phyloP scores from a whole-genome alignment of 2,888 invertebrate genomes.

The Chrysolina haemoptera region DNA sequence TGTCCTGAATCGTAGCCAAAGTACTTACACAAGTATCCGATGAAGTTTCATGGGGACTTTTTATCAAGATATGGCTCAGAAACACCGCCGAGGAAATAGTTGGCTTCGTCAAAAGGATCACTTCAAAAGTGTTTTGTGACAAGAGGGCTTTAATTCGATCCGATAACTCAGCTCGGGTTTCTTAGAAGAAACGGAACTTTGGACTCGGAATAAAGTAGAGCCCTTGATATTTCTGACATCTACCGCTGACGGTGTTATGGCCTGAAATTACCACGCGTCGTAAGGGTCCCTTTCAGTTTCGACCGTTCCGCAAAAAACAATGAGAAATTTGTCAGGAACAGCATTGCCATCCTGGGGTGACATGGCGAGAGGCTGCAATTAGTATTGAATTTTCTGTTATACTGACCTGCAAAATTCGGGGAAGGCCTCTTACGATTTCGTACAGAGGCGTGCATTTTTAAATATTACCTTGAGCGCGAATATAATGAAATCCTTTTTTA shows the following conservation, averaged over 20 bases:
- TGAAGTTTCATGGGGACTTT: conserved; percentile 55
- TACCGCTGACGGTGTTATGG: conserved; percentile 41
- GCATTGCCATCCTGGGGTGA: conserved; percentile 33
- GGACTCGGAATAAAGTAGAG: conserved; percentile 29
- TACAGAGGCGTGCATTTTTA: conserved; percentile 4
- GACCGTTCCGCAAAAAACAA: conserved; percentile 43
- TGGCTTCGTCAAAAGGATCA: conserved; percentile 56
- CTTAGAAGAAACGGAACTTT: conserved; percentile 15
- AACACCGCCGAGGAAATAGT: conserved; percentile 57
- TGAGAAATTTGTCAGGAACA: conserved; percentile 48
- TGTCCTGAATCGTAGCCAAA: conserved; percentile 24
- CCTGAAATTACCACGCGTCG: conserved; percentile 31
- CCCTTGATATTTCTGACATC: conserved; percentile 36
- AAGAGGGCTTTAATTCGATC: conserved; percentile 57
- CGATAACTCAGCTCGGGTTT: conserved; percentile 56
- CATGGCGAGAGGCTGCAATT: conserved; percentile 27
- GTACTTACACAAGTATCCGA: conserved; percentile 37
- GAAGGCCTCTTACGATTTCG: background rate
- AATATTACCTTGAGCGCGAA: background rate
- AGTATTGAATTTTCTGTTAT: conserved; percentile 27
- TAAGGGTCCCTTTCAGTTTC: conserved; percentile 34
- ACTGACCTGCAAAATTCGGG: conserved; percentile 9
- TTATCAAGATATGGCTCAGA: conserved; percentile 57
- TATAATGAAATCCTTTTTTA: no score
- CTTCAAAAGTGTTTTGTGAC: conserved; percentile 59